phyloP scores from a whole-genome alignment of 2,797 vertebrate species.

The Pantherophis alleghaniensis region DNA sequence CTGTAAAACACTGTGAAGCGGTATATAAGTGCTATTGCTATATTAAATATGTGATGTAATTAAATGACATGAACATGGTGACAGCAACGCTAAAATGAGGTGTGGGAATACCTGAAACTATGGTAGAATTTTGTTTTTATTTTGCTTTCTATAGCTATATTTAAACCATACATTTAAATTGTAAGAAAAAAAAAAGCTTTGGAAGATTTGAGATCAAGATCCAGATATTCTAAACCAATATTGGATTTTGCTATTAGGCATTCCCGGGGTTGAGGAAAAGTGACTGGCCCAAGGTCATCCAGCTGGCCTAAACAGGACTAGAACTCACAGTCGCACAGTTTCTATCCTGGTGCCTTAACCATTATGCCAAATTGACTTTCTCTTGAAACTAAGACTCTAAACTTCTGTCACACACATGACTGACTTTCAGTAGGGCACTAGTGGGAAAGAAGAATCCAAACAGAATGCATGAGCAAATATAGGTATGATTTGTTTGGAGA shows the following conservation, averaged over 20 bases:
- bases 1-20: no score
- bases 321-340: rapidly evolving
- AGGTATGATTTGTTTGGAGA: neutral
- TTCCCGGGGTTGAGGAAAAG: neutral
- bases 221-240: neutral
- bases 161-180: neutral
- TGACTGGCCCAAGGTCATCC: neutral
- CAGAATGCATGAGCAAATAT: neutral
- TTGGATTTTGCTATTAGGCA: neutral
- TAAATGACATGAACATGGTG: neutral
- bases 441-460: neutral
- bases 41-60: neutral
- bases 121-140: neutral
- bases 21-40: no score
- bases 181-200: neutral
- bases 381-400: neutral
- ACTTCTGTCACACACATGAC: neutral
- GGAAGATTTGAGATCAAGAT: neutral
- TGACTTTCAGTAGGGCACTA: neutral
- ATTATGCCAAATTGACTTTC: neutral
- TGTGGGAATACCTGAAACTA: neutral
- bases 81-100: neutral
- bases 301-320: neutral
- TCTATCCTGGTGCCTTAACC: neutral
- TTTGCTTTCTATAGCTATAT: neutral